Base-by-base conservation (phyloP, 2,888 invertebrate genomes). In the Macaria notata region DNA sequence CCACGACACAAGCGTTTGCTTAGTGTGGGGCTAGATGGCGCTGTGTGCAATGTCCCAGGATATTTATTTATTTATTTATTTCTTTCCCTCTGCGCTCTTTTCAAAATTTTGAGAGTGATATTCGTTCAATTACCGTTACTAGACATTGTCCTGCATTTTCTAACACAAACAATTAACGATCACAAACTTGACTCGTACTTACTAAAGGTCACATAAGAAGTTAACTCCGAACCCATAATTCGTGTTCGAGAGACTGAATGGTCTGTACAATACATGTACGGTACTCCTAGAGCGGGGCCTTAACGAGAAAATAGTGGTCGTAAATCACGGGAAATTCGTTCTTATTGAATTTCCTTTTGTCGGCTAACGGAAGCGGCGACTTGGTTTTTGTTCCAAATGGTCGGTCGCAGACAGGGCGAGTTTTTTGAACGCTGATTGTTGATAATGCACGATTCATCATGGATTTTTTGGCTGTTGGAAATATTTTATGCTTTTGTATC, bases 261-360 rank as follows among this genome's bases (percentile, higher is more conserved):
- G 79, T 81, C 80, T 84, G 81, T 78, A 82, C 81, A 81, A 82
- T 81, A 73, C 71, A 73, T 75, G 72, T 78, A 74, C 77, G 72
- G 76, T 76, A 83, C 84, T 85, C 84, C 86, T 88, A 81, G 81
- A 81, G 81, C 75, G 76, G 78, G 81, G 79, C 77, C 85, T 82
- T 88, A 90, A 90, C 89, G 88, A 89, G 89, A 80, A 90, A 88
- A 88, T 91, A 89, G 90, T 88, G 86, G 83, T 77, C 84, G 88
- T 90, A 89, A 90, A 90, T 90, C 88, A 88, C 78, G 79, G 88
- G 83, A 89, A 89, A 89, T 87, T 88, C 86, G 80, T 81, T 84
- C 88, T 89, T 89, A 91, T 90, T 89, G 89, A 91, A 91, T 91
- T 90, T 90, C 86, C 88, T 86, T 84, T 84, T 79, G 83, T 83